Percentiles rank a stretch among this genome's conserved stretches.
These are phyloP conservation scores for Ondatra zibethicus DNA, from an alignment of 2,113 vertebrate genomes.

Conservation along the genomic window DNA sequence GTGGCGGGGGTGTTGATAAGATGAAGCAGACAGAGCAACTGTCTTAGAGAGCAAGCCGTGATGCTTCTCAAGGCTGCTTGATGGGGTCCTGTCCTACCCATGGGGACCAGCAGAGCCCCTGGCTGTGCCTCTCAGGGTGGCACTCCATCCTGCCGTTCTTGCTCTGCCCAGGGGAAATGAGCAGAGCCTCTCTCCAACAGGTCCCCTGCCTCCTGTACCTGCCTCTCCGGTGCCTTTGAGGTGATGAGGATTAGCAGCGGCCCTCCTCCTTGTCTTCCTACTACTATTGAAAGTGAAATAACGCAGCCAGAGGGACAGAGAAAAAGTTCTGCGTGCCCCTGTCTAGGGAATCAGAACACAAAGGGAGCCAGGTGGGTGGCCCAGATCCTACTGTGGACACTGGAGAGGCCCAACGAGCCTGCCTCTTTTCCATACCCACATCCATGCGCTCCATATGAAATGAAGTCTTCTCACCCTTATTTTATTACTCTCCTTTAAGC, in stretches of 20 bases:
- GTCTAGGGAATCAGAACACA: neutral
- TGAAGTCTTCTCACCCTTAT: too few relatives aligned
- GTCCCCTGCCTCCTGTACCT: neutral
- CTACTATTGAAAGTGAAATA: neutral
- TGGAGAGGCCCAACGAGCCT: too few relatives aligned
- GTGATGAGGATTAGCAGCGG: neutral
- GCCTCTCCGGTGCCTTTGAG: neutral
- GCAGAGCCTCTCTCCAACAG: neutral
- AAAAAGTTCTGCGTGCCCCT: neutral
- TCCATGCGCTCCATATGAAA: too few relatives aligned
- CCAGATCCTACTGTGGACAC: neutral
- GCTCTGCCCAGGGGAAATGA: rapidly evolving
- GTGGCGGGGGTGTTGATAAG: neutral
- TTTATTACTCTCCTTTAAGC: neutral
- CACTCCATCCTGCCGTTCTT: rapidly evolving
- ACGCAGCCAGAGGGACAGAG: neutral
- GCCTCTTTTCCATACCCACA: too few relatives aligned
- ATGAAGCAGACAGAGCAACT: rapidly evolving
- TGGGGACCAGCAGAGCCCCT: neutral
- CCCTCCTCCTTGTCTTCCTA: neutral
- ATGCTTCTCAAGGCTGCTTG: neutral
- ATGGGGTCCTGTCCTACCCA: neutral
- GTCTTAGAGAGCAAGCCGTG: neutral
- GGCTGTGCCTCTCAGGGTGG: rapidly evolving
- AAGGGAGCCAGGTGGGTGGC: neutral